Conservation (phyloP, 2,113 vertebrate genomes). For the Mustela lutreola region DNA sequence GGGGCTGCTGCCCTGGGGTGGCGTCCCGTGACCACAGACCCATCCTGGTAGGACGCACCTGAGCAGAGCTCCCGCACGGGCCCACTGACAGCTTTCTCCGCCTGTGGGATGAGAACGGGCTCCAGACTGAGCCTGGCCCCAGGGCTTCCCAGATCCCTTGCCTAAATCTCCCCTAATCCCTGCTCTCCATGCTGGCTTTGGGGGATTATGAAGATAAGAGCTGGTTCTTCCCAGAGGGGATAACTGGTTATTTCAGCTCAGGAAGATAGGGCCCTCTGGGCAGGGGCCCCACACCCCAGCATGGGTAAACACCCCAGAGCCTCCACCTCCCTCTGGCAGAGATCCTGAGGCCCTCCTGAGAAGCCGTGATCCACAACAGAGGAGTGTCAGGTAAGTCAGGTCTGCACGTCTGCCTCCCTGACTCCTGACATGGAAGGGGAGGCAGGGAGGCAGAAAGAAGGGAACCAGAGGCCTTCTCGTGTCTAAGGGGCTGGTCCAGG, state of each 20-base stretch:
- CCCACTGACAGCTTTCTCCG: not conserved
- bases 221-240: slow-evolving; percentile 22
- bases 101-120: not conserved
- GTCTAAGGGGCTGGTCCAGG: not conserved
- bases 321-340: not conserved
- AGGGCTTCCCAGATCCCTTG: not conserved
- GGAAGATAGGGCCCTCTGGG: not conserved
- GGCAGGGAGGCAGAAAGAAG: not conserved
- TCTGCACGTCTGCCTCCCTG: not conserved
- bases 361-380: not conserved
- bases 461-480: not conserved
- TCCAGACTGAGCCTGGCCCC: not conserved
- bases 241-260: slow-evolving; percentile 47
- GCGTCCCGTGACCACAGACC: not conserved
- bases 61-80: not conserved
- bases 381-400: not conserved
- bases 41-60: not conserved
- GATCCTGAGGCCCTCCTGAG: not conserved
- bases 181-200: not conserved
- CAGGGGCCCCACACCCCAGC: not conserved
- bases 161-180: slow-evolving; percentile 24
- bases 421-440: not conserved
- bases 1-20: not conserved
- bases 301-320: not conserved
- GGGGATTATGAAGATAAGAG: slow-evolving; percentile 36